Evolutionary conservation across 2,888 invertebrate genomes (phyloP).

Genomic region (Cotesia congregata): DNA sequence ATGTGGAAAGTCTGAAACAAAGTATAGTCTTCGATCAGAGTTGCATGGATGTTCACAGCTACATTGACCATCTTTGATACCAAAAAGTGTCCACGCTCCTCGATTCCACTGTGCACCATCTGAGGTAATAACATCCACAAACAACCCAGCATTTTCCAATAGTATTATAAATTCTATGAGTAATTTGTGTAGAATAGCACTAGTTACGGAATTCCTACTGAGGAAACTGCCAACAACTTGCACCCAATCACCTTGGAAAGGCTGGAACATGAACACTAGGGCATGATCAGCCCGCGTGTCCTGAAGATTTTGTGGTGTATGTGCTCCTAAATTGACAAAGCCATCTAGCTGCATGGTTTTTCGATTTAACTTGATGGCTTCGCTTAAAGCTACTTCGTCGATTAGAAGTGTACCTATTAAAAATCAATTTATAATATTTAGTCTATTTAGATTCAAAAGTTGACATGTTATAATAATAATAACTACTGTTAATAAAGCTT

Average conservation of each 20-base stretch:
- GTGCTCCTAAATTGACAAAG: constrained; percentile 51
- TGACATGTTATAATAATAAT: background rate
- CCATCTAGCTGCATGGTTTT: constrained; percentile 45
- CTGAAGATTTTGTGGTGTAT: constrained; percentile 46
- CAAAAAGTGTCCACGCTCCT: constrained; percentile 51
- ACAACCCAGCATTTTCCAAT: constrained; percentile 48
- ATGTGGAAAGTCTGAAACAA: constrained; percentile 55
- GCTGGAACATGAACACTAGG: constrained; percentile 54
- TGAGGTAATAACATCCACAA: constrained; percentile 50
- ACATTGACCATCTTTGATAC: constrained; percentile 38
- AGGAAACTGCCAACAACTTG: constrained; percentile 47
- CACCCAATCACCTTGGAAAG: constrained; percentile 51
- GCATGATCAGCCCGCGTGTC: constrained; percentile 53
- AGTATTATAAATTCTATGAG: constrained; percentile 52
- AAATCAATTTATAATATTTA: background rate
- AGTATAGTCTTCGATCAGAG: constrained; percentile 47
- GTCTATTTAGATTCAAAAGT: background rate
- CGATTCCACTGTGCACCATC: constrained; percentile 57
- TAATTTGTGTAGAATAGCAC: constrained; percentile 49
- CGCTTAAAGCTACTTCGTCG: constrained; percentile 52
- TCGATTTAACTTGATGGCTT: constrained; percentile 47
- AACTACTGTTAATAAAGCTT: too few relatives aligned
- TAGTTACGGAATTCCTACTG: constrained; percentile 45
- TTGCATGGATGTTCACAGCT: constrained; percentile 52
- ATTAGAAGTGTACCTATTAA: constrained; percentile 44